phyloP scores from a whole-genome alignment of 2,888 invertebrate genomes.

The Caradrina kadenii region DNA sequence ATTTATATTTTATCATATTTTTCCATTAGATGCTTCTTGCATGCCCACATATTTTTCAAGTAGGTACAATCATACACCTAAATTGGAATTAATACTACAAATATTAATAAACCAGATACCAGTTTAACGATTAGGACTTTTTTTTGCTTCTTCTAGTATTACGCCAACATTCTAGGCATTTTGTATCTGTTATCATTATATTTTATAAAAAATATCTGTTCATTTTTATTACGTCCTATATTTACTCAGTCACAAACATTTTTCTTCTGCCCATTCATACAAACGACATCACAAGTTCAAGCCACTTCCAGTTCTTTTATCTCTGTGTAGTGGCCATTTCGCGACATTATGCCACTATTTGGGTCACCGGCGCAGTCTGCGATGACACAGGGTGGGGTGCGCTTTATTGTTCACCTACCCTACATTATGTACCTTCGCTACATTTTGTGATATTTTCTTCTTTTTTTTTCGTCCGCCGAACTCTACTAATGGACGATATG shows the following conservation, averaged over 20 bases:
- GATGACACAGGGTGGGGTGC: slow-evolving; percentile 78
- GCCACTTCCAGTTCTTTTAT: slow-evolving; percentile 60
- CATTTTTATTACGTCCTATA: neutral
- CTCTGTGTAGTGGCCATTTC: slow-evolving; percentile 78
- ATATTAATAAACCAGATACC: neutral
- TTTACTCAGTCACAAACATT: neutral
- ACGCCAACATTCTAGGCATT: neutral
- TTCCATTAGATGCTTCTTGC: neutral
- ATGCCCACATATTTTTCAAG: no score
- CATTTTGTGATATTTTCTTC: slow-evolving; percentile 57
- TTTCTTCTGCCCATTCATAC: slow-evolving; percentile 7
- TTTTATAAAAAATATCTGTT: no score
- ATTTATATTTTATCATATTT: neutral
- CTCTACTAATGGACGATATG: slow-evolving; percentile 58
- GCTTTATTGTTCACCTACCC: slow-evolving; percentile 80
- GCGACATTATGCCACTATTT: slow-evolving; percentile 83
- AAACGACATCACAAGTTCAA: slow-evolving; percentile 20
- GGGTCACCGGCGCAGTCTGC: slow-evolving; percentile 84
- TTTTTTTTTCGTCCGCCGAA: slow-evolving; percentile 51
- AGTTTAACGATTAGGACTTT: neutral
- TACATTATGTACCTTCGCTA: slow-evolving; percentile 61
- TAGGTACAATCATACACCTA: no score
- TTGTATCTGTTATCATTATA: neutral
- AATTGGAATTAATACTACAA: no score
- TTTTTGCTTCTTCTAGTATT: neutral